A percentile compares a stretch with the other conserved stretches of the same genome.
Conservation (phyloP, 2,113 vertebrate genomes). For the Amazona guildingii region DNA sequence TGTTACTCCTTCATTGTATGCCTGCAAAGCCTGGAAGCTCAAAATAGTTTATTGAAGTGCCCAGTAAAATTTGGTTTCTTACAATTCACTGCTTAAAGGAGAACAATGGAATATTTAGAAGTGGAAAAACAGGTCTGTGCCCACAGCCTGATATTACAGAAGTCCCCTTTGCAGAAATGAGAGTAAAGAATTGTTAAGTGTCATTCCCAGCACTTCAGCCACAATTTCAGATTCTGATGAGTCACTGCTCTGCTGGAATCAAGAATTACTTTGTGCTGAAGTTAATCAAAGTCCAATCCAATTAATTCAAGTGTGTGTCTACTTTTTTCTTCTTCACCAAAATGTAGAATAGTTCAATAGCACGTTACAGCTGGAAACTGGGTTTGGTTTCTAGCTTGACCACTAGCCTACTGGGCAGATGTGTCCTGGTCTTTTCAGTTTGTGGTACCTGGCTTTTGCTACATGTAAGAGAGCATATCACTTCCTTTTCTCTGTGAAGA, state of each 20-base stretch:
- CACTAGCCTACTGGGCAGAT: accelerated
- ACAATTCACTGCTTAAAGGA: not conserved
- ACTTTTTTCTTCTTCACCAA: not conserved
- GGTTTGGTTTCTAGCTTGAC: not conserved
- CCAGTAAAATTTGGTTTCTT: not conserved
- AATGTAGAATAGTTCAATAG: not conserved
- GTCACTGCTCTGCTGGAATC: not conserved
- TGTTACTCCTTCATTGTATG: not conserved
- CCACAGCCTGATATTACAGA: not conserved
- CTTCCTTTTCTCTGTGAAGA: not conserved
- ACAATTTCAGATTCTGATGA: not conserved
- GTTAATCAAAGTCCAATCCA: not conserved
- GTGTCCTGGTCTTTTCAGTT: not conserved
- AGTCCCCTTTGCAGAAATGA: not conserved
- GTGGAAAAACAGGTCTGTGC: not conserved
- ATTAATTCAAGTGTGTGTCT: not conserved
- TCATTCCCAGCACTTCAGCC: not conserved
- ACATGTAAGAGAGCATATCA: not conserved
- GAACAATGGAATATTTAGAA: not conserved
- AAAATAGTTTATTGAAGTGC: not conserved
- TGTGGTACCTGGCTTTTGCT: not conserved
- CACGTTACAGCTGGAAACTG: not conserved
- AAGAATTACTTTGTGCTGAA: not conserved
- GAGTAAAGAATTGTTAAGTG: not conserved
- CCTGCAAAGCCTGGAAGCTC: not conserved